Evolutionary conservation across 2,113 vertebrate species (phyloP).

Genomic region (Carettochelys insculpta): DNA sequence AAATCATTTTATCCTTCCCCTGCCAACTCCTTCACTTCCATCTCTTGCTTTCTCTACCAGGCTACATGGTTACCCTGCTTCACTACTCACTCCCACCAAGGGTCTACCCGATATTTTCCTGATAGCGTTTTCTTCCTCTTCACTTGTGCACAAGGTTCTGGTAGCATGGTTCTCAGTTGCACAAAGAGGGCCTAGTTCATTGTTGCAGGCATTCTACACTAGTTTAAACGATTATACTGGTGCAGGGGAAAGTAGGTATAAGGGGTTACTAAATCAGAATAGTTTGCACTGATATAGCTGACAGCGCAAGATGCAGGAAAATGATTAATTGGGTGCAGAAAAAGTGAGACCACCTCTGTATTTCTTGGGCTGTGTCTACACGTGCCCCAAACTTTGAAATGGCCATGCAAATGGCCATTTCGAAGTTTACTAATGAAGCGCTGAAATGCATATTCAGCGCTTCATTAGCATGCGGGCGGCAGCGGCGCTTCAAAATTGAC

Average conservation of each 20-base stretch:
- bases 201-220: neutral
- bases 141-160: neutral
- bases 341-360: no score
- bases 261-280: neutral
- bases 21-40: neutral
- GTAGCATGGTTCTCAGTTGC: neutral
- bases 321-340: neutral
- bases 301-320: neutral
- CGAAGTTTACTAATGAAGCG: no score
- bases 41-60: neutral
- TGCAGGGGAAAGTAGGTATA: neutral
- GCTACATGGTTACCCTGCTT: neutral
- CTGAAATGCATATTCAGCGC: no score
- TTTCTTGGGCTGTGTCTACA: no score
- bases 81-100: accelerated
- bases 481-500: no score
- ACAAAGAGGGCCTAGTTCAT: neutral
- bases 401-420: no score
- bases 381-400: no score
- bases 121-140: neutral
- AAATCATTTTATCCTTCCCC: neutral
- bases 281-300: accelerated
- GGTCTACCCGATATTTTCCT: neutral
- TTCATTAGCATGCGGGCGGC: no score
- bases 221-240: neutral